phyloP scores from a whole-genome alignment of 2,113 vertebrate species.

The Cnemophilus loriae region DNA sequence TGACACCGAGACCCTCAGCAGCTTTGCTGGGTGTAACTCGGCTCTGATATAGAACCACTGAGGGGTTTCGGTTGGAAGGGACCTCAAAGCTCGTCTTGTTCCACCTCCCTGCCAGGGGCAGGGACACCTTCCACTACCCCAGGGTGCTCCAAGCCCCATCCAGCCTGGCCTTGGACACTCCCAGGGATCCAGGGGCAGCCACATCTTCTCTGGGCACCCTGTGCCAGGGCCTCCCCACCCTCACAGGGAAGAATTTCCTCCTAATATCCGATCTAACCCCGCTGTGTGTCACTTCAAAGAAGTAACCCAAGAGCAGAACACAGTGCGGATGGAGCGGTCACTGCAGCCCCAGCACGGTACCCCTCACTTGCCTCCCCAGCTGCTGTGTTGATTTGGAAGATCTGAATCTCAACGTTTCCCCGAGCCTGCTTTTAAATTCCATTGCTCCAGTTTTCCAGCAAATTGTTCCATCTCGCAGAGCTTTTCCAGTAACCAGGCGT shows the following conservation, averaged over 20 bases:
- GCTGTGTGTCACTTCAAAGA: neutral
- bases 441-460: neutral
- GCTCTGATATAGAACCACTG: neutral
- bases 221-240: rapidly evolving
- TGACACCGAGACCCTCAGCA: neutral
- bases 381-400: neutral
- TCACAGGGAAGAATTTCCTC: neutral
- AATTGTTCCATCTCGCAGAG: neutral
- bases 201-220: neutral
- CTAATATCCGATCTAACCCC: neutral
- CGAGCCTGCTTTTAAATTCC: neutral
- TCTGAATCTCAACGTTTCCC: neutral
- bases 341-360: rapidly evolving
- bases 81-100: neutral
- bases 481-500: constrained; percentile 17
- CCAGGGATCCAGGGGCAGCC: neutral
- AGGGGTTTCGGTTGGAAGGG: neutral
- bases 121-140: rapidly evolving
- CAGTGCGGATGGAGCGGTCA: rapidly evolving
- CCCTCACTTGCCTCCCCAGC: neutral
- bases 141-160: rapidly evolving
- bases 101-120: neutral
- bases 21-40: neutral
- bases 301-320: neutral
- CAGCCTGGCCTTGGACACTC: rapidly evolving